Conservation (phyloP, 2,113 vertebrate genomes). For the Coreoperca whiteheadi region DNA sequence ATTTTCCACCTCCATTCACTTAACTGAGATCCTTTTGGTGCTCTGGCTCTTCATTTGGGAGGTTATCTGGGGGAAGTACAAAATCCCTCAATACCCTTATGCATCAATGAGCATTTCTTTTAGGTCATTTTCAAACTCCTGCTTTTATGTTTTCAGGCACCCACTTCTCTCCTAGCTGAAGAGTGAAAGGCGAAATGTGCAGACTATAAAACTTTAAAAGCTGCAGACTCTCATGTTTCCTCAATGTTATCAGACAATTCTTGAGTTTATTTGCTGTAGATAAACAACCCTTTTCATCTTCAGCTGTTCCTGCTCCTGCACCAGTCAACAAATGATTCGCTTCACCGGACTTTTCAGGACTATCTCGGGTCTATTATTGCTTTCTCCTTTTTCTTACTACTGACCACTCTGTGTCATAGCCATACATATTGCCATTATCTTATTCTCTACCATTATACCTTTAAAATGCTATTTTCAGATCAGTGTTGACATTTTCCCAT, state of each 20-base stretch:
- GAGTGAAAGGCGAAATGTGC: slow-evolving; percentile 34
- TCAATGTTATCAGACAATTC: neutral
- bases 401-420: neutral
- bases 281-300: slow-evolving; percentile 23
- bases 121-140: slow-evolving; percentile 40
- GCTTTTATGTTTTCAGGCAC: slow-evolving; percentile 50
- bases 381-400: neutral
- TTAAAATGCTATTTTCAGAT: slow-evolving; percentile 37
- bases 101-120: slow-evolving; percentile 55
- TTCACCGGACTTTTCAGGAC: neutral
- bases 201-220: slow-evolving; percentile 47
- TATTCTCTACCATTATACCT: slow-evolving; percentile 3
- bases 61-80: slow-evolving; percentile 39
- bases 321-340: neutral
- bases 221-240: neutral
- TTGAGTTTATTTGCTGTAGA: slow-evolving; percentile 9
- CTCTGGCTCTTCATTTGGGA: slow-evolving; percentile 23
- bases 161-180: slow-evolving; percentile 6
- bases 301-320: slow-evolving; percentile 1
- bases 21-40: slow-evolving; percentile 42
- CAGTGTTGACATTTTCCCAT: slow-evolving; percentile 45
- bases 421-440: slow-evolving; percentile 12
- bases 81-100: slow-evolving; percentile 50
- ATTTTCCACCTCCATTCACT: slow-evolving; percentile 65
- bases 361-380: neutral